Evolutionary conservation across 2,797 vertebrate genomes (phyloP), one percentile per base, ranked within the genome.

Genomic region (Salarias fasciatus): DNA sequence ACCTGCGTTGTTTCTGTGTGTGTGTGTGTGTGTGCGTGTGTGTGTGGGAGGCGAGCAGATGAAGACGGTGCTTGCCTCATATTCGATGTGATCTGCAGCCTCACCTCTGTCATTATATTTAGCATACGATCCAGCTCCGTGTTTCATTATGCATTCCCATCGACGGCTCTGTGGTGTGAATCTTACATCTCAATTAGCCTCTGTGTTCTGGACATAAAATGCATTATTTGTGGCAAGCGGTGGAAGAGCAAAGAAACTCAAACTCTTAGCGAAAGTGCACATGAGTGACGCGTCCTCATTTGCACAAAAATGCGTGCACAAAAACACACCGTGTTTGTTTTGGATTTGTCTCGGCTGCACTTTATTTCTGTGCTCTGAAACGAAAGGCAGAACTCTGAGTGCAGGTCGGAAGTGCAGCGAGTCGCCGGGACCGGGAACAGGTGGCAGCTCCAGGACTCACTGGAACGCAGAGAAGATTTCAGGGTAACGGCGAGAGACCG

Each of bases 21-120:
- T 44, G 50, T 64, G 66, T 70, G 71, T 60, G 47, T 70, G 55
- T 41, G 67, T 15, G 45, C n/a, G 48, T 28, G 35, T 50, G 68
- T 79, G 84, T 63, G 85, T 83, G 82, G 77, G 83, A 79, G 85
- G 76, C 50, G 29, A 76, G 68, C 65, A 82, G 80, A 87, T 82
- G 79, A 88, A 86, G 83, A 85, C 53, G 40, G 65, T 60, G 70
- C 77, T 82, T 67, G 71, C 69, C 68, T 88, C 80, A 83, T 82
- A 82, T 89, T 84, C 77, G 43, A 71, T 77, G 75, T 87, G 84
- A 87, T 86, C 77, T 69, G 66, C 55, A 62, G 77, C 71, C 63
- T 86, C 86, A 86, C 85, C 86, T 83, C 75, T 86, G 88, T 88
- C 88, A 85, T 84, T 88, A 80, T 88, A 84, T 88, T 88, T 87